These are phyloP conservation scores for Cossypha niveicapilla DNA, from an alignment of 2,797 vertebrate species.

Conservation along the genomic window DNA sequence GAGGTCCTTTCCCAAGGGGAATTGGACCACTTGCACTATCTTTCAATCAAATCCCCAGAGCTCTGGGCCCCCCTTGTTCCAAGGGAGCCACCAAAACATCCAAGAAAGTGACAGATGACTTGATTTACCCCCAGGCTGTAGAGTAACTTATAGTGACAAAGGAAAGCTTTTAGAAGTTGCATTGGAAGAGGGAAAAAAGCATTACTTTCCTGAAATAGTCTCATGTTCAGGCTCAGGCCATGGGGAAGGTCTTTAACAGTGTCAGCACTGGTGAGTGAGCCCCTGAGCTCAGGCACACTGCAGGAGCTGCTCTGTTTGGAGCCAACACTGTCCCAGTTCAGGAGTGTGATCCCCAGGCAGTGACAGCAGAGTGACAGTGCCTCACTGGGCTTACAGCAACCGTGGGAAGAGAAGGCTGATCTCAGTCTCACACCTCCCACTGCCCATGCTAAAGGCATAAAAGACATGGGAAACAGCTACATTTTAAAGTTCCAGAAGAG, in stretches of 20 bases:
- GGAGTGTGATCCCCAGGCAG: not conserved
- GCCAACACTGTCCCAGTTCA: rapidly evolving
- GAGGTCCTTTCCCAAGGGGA: not conserved
- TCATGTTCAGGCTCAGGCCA: not conserved
- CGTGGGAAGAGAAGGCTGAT: not conserved
- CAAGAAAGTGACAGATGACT: not conserved
- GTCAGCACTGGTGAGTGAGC: not conserved
- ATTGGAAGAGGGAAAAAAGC: not conserved
- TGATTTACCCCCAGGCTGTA: not conserved
- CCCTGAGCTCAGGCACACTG: not conserved
- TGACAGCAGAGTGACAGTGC: not conserved
- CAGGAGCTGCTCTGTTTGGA: not conserved
- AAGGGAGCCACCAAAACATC: not conserved
- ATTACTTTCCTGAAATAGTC: not conserved
- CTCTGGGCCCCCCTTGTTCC: not conserved
- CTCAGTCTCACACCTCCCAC: not conserved
- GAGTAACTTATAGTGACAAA: not conserved
- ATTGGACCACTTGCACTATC: rapidly evolving
- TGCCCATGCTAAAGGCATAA: not conserved
- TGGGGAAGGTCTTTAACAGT: not conserved
- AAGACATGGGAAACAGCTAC: not conserved
- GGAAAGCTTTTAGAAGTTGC: not conserved
- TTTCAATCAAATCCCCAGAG: not conserved
- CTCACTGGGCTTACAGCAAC: not conserved
- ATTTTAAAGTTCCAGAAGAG: not conserved